These are phyloP conservation scores for Eubasilissa regina DNA, from an alignment of 1,140 invertebrate genomes.

Conservation along the genomic window DNA sequence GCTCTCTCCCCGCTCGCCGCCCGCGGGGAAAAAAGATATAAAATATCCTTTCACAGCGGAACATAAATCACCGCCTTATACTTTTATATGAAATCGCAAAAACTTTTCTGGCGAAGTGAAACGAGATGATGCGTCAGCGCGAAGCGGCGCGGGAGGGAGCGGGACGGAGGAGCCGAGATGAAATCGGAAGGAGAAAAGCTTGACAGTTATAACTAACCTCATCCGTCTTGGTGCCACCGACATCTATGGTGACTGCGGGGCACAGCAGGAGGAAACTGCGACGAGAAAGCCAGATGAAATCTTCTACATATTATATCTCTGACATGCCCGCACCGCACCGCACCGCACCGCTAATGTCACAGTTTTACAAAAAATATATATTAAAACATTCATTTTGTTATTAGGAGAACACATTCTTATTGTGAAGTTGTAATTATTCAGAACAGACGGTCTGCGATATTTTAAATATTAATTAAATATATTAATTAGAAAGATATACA, in stretches of 20 bases:
- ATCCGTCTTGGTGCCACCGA: slow-evolving; percentile 58
- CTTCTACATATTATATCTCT: background rate
- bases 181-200: slow-evolving; percentile 60
- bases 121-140: slow-evolving; percentile 50
- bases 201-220: slow-evolving; percentile 62
- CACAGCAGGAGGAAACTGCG: background rate
- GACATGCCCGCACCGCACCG: background rate
- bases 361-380: too few species aligned
- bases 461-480: too few species aligned
- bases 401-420: too few species aligned
- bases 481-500: too few species aligned
- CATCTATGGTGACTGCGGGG: slow-evolving; percentile 28
- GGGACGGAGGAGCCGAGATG: slow-evolving; percentile 52
- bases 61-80: slow-evolving; percentile 62
- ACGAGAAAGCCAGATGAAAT: background rate
- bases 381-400: too few species aligned
- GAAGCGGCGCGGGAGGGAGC: slow-evolving; percentile 51
- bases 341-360: too few species aligned
- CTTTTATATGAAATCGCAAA: slow-evolving; percentile 62
- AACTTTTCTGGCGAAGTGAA: slow-evolving; percentile 56
- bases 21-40: slow-evolving; percentile 51
- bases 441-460: too few species aligned
- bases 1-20: slow-evolving; percentile 46
- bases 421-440: too few species aligned
- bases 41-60: slow-evolving; percentile 59